Evolutionary conservation across 2,113 vertebrate genomes (phyloP), one percentile per base, ranked within the genome.

Genomic region (Neogobius melanostomus): DNA sequence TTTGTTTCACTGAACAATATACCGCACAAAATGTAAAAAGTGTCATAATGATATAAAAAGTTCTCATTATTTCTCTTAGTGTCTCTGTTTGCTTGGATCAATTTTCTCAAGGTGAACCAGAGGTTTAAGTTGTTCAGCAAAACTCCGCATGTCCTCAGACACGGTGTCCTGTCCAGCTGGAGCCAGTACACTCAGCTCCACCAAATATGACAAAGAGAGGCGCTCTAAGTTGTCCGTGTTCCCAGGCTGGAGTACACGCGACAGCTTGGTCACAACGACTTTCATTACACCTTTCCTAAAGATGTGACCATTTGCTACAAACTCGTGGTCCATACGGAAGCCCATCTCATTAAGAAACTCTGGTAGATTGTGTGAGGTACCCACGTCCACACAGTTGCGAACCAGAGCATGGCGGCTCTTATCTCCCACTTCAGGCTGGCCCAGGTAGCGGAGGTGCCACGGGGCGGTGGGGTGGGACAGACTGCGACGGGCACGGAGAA

Each of bases 311-410:
- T 94, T 95, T 69, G 96, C 94, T 9, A 98, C 94, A 68, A 98
- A 99, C 82, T 99, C 98, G 0, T 99, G 96, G 91, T 99, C 98
- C 96, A 98, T 96, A 70, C 96, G 95, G 89, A 99, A 99, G 12
- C 97, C 98, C 97, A 99, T 99, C 86, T 99, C 97, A 66, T 95
- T 93, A 44, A 99, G 92, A 66, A 99, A 98, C 47, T 99, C 97
- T 0, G 95, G 96, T 73, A 99, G 90, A 88, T 94, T 97, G 79
- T 99, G 97, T 0, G 97, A 98, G 0, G 96, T 95, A 0, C 95
- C 93, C 42, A 99, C 97, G 59, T 99, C 98, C 6, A 99, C 96
- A 0, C 96, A 99, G 89, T 97, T 98, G 16, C 97, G 94, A 10
- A 98, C 97, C 69, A 99, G 82, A 0, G 98, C 94, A 0, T 98